Conservation (phyloP, 2,113 vertebrate species). For the Paraplagusia blochii region DNA sequence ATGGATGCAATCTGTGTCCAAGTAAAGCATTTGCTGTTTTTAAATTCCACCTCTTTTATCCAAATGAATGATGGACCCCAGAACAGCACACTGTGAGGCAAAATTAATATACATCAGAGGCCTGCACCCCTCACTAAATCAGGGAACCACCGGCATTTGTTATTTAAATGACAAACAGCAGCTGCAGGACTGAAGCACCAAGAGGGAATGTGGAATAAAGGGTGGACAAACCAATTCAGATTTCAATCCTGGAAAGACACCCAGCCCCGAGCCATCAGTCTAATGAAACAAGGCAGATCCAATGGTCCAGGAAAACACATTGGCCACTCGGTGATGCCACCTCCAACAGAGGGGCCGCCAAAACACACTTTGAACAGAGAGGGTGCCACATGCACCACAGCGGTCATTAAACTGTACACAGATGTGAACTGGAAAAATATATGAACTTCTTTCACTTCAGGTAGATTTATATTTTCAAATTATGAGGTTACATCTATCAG, state of each 20-base stretch:
- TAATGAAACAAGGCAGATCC: conserved; percentile 76
- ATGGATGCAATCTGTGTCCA: conserved; percentile 83
- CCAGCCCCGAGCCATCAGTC: conserved; percentile 61
- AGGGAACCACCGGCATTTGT: conserved; percentile 76
- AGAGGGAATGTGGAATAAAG: conserved; percentile 54
- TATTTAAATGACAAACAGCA: conserved; percentile 82
- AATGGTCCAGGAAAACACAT: conserved; percentile 42
- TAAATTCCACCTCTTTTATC: conserved; percentile 84
- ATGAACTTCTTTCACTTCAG: background rate
- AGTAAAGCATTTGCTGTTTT: conserved; percentile 80
- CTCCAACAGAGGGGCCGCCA: conserved; percentile 30
- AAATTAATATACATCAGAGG: conserved; percentile 83
- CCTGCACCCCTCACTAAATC: conserved; percentile 78
- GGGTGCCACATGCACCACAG: background rate
- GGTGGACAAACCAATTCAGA: conserved; percentile 78
- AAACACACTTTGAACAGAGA: conserved; percentile 23
- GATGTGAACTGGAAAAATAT: background rate
- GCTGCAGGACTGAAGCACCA: conserved; percentile 41
- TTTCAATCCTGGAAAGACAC: conserved; percentile 72
- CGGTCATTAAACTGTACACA: background rate
- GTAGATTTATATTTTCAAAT: background rate
- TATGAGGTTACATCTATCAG: no score
- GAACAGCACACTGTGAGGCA: conserved; percentile 70
- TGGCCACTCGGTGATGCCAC: conserved; percentile 35
- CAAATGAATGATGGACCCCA: conserved; percentile 80